These are phyloP conservation scores for Argyrosomus japonicus DNA, from an alignment of 2,113 vertebrate genomes.

Conservation along the genomic window DNA sequence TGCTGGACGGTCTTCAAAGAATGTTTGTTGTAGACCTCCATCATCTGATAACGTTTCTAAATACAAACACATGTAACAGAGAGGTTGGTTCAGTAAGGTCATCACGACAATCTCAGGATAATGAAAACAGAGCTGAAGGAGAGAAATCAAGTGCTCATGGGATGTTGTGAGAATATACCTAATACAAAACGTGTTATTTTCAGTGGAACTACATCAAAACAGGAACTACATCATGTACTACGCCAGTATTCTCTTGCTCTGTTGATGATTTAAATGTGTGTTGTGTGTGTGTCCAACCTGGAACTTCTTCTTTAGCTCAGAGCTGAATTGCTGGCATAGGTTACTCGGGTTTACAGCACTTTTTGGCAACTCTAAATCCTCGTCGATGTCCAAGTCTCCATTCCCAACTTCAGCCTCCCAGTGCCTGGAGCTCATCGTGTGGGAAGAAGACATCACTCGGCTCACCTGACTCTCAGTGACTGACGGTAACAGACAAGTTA, in stretches of 20 bases:
- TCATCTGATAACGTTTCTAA: conserved; percentile 78
- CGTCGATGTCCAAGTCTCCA: conserved; percentile 48
- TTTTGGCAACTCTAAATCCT: conserved; percentile 54
- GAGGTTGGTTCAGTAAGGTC: not conserved
- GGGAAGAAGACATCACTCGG: conserved; percentile 49
- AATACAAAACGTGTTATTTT: not conserved
- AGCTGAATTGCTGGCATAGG: conserved; percentile 85
- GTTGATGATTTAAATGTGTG: not conserved
- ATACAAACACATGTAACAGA: conserved; percentile 44
- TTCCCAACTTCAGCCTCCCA: conserved; percentile 60
- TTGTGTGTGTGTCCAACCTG: conserved; percentile 76
- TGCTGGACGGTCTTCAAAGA: conserved; percentile 86
- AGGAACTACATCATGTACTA: not conserved
- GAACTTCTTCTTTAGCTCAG: conserved; percentile 87
- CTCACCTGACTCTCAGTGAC: conserved; percentile 53
- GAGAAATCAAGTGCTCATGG: not conserved
- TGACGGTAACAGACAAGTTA: conserved; percentile 22
- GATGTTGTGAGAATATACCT: not conserved
- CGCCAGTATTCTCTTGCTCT: not conserved
- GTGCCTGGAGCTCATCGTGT: conserved; percentile 51
- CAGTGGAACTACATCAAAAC: conserved; percentile 5
- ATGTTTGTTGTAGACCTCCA: conserved; percentile 89
- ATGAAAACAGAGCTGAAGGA: not conserved
- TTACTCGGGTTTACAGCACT: conserved; percentile 44
- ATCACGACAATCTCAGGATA: not conserved